Evolutionary conservation across 2,113 vertebrate genomes (phyloP).

Genomic region (Pseudopipra pipra): DNA sequence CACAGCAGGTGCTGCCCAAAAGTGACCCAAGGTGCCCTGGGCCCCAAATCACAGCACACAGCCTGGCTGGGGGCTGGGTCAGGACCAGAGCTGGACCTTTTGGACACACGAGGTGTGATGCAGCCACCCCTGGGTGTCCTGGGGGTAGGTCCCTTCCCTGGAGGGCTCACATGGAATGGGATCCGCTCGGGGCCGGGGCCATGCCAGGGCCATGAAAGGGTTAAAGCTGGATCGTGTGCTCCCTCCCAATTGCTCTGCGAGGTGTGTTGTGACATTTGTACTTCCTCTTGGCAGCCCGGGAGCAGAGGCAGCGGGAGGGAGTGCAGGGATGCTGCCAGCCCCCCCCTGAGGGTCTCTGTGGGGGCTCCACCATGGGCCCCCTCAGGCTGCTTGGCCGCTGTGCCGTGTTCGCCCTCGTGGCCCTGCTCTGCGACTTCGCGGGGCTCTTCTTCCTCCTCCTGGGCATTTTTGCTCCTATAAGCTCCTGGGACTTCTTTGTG

Average conservation of each 20-base stretch:
- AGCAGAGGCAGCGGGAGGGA: neutral
- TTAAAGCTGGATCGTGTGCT: conserved; percentile 47
- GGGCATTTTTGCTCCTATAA: conserved; percentile 77
- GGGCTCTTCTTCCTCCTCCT: conserved; percentile 81
- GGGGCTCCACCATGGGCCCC: neutral
- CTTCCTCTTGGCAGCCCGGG: conserved; percentile 69
- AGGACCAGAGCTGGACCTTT: neutral
- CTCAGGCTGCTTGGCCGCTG: conserved; percentile 28
- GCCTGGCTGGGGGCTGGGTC: rapidly evolving
- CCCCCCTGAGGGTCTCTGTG: neutral
- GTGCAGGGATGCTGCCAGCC: neutral
- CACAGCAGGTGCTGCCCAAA: neutral
- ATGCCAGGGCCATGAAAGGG: conserved; percentile 15
- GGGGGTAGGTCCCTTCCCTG: rapidly evolving
- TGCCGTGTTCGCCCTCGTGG: conserved; percentile 60
- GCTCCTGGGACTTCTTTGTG: conserved; percentile 89
- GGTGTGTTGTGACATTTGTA: conserved; percentile 61
- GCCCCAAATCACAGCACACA: rapidly evolving
- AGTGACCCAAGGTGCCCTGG: rapidly evolving
- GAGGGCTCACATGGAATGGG: rapidly evolving
- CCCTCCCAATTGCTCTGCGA: conserved; percentile 50
- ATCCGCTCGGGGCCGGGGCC: neutral
- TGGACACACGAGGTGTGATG: neutral
- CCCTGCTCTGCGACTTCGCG: conserved; percentile 68
- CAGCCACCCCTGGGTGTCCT: rapidly evolving